Conservation (phyloP, 2,797 vertebrate species). For the Falco biarmicus region DNA sequence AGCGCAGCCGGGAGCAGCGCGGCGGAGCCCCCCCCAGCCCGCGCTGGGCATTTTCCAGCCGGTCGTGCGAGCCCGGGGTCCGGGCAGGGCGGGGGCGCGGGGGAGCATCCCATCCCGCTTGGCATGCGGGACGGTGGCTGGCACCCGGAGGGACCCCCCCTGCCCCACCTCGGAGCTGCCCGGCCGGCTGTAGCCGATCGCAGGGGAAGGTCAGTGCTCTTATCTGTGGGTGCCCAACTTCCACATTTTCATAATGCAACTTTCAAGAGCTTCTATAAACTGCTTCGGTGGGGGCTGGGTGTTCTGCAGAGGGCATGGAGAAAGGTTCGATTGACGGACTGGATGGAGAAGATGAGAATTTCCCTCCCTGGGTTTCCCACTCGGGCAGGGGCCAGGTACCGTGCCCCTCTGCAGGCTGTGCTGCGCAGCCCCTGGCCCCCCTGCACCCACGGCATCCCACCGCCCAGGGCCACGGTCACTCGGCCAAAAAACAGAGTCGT, state of each 20-base stretch:
- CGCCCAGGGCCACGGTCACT: not conserved
- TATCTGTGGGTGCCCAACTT: constrained; percentile 48
- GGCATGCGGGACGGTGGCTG: not conserved
- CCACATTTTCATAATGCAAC: constrained; percentile 55
- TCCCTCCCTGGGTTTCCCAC: not conserved
- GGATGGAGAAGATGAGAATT: not conserved
- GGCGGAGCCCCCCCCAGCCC: not conserved
- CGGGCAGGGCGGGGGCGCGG: not conserved
- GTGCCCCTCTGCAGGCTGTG: not conserved
- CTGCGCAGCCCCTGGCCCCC: not conserved
- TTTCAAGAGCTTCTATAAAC: constrained; percentile 21
- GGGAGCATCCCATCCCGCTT: not conserved
- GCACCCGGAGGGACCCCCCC: not conserved
- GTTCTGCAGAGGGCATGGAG: not conserved
- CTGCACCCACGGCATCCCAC: not conserved
- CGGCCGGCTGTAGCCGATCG: not conserved
- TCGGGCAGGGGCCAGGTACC: not conserved
- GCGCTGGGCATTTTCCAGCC: not conserved
- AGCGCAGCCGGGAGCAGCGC: not conserved
- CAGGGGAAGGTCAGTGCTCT: constrained; percentile 36
- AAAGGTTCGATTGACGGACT: not conserved
- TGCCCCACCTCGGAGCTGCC: not conserved
- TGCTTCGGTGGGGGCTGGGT: constrained; percentile 1
- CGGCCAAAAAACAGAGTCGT: not conserved
- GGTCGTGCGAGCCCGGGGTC: not conserved